Base-by-base conservation (phyloP, 2,113 vertebrate genomes). In the Paracanthobrama guichenoti region DNA sequence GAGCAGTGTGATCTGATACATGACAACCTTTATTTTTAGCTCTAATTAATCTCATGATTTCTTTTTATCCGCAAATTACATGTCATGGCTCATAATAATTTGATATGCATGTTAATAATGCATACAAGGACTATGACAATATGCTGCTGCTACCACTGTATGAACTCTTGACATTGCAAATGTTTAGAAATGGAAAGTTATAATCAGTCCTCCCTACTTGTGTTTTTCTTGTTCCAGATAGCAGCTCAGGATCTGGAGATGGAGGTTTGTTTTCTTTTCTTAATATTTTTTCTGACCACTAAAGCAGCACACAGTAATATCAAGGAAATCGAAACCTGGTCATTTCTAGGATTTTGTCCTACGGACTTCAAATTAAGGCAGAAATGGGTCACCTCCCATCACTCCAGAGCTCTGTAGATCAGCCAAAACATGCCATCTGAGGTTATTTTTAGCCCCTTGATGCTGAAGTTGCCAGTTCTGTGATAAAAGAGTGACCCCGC, bases 241-340 rank as follows among this genome's bases (percentile, higher is more conserved):
- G 95, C 42, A 95, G 95, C 2, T 98, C 97, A 87, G 97, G 96
- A 85, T 98, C 97, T 75, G 97, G 94, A 88, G 96, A 97, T 85
- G 96, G 95, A 93, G 97, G 97, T 98, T 91, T 35, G 18, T 39
- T 79, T 26, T 79, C 2, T 46, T 24, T 59, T 31, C 86, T 20
- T 72, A 31, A 71, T 75, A 55, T 76, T 14, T 64, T 13, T 53
- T 50, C 8, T 64, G 39, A 50, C n/a, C 24, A 22, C 48, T 28
- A 80, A 28, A 26, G 60, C 24, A 62, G 14, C 22, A n/a, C 8
- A 62, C 22, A 2, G n/a, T 62, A 62, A 28, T 62, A 62, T 62
- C 3, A 9, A 44, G 55, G n/a, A 78, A 79, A 79, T 24, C 2
- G 13, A 18, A 46, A 66, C 26, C 18, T 62, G 35, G 57, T 26